Evolutionary conservation across 2,888 invertebrate species (phyloP).

Genomic region (Rotaria magnacalcarata): DNA sequence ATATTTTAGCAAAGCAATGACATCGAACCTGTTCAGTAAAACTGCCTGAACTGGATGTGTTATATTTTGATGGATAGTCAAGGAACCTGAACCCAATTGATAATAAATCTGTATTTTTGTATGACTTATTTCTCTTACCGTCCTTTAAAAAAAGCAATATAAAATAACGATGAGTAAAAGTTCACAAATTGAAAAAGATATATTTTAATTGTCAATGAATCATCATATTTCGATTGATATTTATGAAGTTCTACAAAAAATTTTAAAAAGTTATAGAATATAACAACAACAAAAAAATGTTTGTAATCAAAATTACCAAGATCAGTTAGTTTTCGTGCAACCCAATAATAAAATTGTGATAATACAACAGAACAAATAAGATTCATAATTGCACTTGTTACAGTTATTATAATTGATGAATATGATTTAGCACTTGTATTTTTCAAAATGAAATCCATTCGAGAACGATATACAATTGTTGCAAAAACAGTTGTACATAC

Average conservation of each 20-base stretch:
- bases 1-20: neutral
- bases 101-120: neutral
- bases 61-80: neutral
- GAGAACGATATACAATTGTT: slow-evolving; percentile 32
- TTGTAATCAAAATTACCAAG: slow-evolving; percentile 60
- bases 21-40: neutral
- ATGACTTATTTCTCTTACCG: slow-evolving; percentile 52
- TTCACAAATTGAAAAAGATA: slow-evolving; percentile 61
- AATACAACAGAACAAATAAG: slow-evolving; percentile 64
- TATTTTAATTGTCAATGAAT: slow-evolving; percentile 59
- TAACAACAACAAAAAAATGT: neutral
- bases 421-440: slow-evolving; percentile 51
- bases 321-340: slow-evolving; percentile 63
- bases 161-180: slow-evolving; percentile 60
- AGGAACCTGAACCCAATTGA: neutral
- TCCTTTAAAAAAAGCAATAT: slow-evolving; percentile 60
- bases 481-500: slow-evolving; percentile 35
- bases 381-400: slow-evolving; percentile 63
- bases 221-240: slow-evolving; percentile 59
- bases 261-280: too few species aligned
- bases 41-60: neutral
- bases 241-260: slow-evolving; percentile 58
- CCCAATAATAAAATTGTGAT: slow-evolving; percentile 63
- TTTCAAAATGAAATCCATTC: slow-evolving; percentile 28
- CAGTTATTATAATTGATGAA: slow-evolving; percentile 62